phyloP scores from a whole-genome alignment of 2,797 vertebrate species.

The Protonibea diacanthus region DNA sequence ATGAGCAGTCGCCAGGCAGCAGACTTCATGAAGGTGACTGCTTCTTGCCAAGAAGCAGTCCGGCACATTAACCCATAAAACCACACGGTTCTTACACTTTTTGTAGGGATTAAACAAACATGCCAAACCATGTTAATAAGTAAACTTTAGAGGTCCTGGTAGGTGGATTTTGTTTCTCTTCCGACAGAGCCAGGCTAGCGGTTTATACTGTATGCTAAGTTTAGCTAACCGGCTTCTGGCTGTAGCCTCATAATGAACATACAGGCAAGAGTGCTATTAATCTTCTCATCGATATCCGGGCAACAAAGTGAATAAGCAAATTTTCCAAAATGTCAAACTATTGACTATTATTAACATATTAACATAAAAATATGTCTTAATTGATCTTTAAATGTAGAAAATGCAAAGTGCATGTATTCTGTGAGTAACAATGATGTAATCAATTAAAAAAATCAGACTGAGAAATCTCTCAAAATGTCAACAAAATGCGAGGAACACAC shows the following conservation, averaged over 20 bases:
- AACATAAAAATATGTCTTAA: not conserved
- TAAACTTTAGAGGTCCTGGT: not conserved
- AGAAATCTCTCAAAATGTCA: slow-evolving; percentile 5
- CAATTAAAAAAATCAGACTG: not conserved
- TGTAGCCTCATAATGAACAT: not conserved
- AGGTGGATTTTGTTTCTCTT: not conserved
- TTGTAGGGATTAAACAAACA: not conserved
- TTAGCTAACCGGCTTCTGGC: not conserved
- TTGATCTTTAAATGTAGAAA: slow-evolving; percentile 73
- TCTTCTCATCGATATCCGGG: not conserved
- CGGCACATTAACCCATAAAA: not conserved
- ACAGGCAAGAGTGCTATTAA: not conserved
- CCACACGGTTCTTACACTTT: not conserved
- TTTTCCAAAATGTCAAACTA: not conserved
- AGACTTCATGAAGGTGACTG: not conserved
- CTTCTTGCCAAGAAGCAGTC: not conserved
- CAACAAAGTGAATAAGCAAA: not conserved
- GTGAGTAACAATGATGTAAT: not conserved
- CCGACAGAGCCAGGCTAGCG: not conserved
- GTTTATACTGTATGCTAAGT: not conserved
- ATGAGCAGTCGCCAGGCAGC: not conserved
- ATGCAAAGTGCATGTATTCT: not conserved
- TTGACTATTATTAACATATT: not conserved
- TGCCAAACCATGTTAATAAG: not conserved
- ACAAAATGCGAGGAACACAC: not conserved